Evolutionary conservation across 2,113 vertebrate genomes (phyloP), one percentile per base, ranked within the genome.

Genomic region (Myodes glareolus): DNA sequence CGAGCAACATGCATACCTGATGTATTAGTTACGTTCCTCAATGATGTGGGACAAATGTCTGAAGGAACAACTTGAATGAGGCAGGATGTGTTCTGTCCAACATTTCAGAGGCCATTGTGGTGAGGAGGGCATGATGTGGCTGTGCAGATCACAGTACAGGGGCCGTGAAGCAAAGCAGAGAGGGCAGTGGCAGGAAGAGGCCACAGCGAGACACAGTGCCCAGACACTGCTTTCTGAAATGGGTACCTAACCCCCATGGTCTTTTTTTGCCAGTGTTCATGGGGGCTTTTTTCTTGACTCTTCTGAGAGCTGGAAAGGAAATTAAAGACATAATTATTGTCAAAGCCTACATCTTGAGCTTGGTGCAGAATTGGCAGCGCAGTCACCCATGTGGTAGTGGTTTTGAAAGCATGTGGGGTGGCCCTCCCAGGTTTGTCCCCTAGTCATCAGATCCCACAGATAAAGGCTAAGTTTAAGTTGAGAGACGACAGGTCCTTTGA

Each of bases 401-500:
- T 42, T 84, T 42, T 63, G n/a, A 84, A 63, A 42, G 58, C 12
- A 14, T 7, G 0, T n/a, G 8, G 8, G 25, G 25, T 45, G 1
- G 0, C 19, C 75, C 31, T 29, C 36, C 45, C 1, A 13, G 3
- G 25, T 3, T 23, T 31, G 3, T 9, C 73, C 33, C 50, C 11
- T 2, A 4, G 2, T 12, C 70, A 65, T n/a, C 47, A 5, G n/a
- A 89, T 7, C 45, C 0, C 1, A 5, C 42, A 72, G 25, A 45
- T 42, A 47, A 39, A 55, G 25, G 25, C 39, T 39, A 47, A 68
- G 47, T 25, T 2, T 10, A 23, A 31, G 19, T 23, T 5, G 0
- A 52, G 1, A 3, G 2, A 14, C 0, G 14, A 31, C n/a, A 19
- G 42, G 9, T 8, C 1, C 19, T 33, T 25, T 27, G 0, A 50